phyloP scores from a whole-genome alignment of 2,797 vertebrate genomes.

The Arctocebus calabarensis region DNA sequence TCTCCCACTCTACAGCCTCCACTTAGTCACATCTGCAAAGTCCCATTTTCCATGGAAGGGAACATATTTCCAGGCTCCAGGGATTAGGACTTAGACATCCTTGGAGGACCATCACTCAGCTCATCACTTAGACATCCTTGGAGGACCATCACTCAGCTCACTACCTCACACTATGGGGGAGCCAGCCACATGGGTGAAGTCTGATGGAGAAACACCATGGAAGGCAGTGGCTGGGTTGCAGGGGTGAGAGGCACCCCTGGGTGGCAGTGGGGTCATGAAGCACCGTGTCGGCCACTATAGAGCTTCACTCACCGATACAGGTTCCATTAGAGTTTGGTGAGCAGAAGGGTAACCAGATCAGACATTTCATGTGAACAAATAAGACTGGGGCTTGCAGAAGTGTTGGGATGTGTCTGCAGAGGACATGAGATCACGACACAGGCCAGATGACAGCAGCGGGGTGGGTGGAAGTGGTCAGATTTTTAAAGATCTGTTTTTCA shows the following conservation, averaged over 20 bases:
- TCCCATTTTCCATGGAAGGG: background rate
- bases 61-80: background rate
- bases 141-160: background rate
- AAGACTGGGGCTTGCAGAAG: background rate
- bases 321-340: background rate
- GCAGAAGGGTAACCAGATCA: background rate
- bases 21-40: background rate
- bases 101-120: background rate
- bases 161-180: no score
- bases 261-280: rapidly evolving
- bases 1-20: background rate
- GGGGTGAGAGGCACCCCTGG: background rate
- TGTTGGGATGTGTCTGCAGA: rapidly evolving
- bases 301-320: rapidly evolving
- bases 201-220: background rate
- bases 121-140: background rate
- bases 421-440: background rate
- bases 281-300: rapidly evolving
- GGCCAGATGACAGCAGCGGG: rapidly evolving
- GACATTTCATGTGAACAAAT: background rate
- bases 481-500: background rate
- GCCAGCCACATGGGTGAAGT: no score
- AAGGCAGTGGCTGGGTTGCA: background rate
- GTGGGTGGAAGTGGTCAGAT: background rate
- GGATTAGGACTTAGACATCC: background rate